Conservation (phyloP, 2,888 invertebrate genomes). For the Helleia helle region DNA sequence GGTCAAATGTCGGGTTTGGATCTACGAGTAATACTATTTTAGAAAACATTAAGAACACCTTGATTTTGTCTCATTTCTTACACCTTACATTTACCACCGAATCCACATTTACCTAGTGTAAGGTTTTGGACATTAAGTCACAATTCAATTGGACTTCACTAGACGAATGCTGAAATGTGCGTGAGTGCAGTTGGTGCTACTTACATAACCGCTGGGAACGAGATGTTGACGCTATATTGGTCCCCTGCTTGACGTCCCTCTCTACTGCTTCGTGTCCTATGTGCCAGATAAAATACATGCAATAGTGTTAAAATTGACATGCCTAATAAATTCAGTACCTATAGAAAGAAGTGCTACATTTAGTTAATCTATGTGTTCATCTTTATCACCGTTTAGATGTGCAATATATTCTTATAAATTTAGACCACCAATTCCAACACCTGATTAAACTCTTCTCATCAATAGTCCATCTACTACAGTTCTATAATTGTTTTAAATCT, state of each 20-base stretch:
- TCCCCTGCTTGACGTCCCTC: conserved; percentile 91
- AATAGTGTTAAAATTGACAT: conserved; percentile 63
- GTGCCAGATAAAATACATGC: conserved; percentile 71
- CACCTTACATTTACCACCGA: too few species aligned
- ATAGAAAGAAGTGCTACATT: not conserved
- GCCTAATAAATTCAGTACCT: conserved; percentile 22
- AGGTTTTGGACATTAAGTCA: too few species aligned
- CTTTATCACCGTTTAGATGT: not conserved
- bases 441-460: not conserved
- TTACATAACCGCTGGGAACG: conserved; percentile 95
- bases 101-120: too few species aligned
- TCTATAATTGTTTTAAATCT: not conserved
- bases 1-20: too few species aligned
- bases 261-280: conserved; percentile 80
- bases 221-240: conserved; percentile 92
- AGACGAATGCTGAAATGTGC: too few species aligned
- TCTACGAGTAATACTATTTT: too few species aligned
- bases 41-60: too few species aligned
- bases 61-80: too few species aligned
- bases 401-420: not conserved
- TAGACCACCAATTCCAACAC: not conserved
- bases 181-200: conserved; percentile 50
- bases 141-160: too few species aligned
- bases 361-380: not conserved
- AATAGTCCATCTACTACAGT: not conserved